Base-by-base conservation (phyloP, 2,113 vertebrate species). In the Microcebus lehilahytsara region DNA sequence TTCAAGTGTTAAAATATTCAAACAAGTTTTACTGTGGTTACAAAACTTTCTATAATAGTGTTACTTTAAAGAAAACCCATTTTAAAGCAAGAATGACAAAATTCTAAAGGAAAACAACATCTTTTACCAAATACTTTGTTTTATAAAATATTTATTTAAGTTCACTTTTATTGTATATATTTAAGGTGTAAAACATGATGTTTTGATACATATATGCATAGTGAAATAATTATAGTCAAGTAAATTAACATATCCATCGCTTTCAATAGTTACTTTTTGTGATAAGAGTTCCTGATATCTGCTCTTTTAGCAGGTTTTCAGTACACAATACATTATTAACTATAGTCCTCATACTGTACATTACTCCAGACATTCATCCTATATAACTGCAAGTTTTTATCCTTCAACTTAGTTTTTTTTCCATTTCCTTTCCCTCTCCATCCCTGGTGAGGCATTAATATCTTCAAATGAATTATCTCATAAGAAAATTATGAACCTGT, bases 381-480 rank as follows among this genome's bases (percentile, higher is more conserved):
- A 81, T 51, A 37, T 62, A 74, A 72, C 11, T 37, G 11, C 4
- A 74, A 40, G 16, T 60, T 53, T 85, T 4, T 56, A 17, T 72
- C 17, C 0, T 60, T 62, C 4, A 49, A 60, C 8, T 30, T 40
- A 37, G 22, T 66, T 86, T 32, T 32, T 14, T 56, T 56, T 34
- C 14, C 14, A 27, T 67, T 67, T 34, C n/a, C 9, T 46, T 17
- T 27, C 37, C 6, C 23, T 37, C 34, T 30, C 60, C 27, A 11
- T 27, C 14, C 12, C 46, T 66, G 0, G 9, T 56, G 25, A 64
- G 8, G 25, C 20, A 80, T 6, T 90, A 25, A 4, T 87, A 58
- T 67, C 7, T 67, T 96, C 25, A 87, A 60, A 90, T 53, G 20
- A 37, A 90, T 93, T 83, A 90, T 83, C 83, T 97, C 25, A 67